A percentile compares a stretch with the other conserved stretches of the same genome.
Evolutionary conservation across 1,140 invertebrate species (phyloP).

Genomic region (Drosophila melanica): DNA sequence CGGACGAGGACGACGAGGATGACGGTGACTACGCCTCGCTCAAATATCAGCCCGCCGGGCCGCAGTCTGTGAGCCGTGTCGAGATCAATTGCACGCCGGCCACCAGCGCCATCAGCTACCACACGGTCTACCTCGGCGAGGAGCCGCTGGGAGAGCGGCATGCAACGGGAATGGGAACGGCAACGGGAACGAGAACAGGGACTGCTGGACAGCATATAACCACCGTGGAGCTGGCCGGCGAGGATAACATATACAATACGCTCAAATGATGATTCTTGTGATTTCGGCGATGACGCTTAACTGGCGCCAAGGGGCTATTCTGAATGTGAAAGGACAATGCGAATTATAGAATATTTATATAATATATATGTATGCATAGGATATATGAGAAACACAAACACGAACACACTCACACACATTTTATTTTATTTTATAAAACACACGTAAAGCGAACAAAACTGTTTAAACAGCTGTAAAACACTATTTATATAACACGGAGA

Average conservation of each 20-base stretch:
- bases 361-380: conserved; percentile 8
- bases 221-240: conserved; percentile 71
- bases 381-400: neutral
- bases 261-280: conserved; percentile 84
- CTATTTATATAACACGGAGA: conserved; percentile 14
- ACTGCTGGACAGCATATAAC: conserved; percentile 54
- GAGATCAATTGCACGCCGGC: conserved; percentile 70
- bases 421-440: conserved; percentile 48
- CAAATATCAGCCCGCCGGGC: conserved; percentile 59
- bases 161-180: neutral
- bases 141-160: conserved; percentile 71
- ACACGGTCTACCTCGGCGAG: conserved; percentile 77
- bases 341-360: conserved; percentile 24
- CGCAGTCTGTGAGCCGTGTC: conserved; percentile 75
- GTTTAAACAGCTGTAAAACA: conserved; percentile 19
- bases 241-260: conserved; percentile 83
- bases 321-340: conserved; percentile 41
- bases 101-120: conserved; percentile 73
- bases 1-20: conserved; percentile 36
- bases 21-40: conserved; percentile 81
- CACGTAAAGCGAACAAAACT: conserved; percentile 32
- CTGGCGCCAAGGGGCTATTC: conserved; percentile 72
- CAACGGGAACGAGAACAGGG: neutral
- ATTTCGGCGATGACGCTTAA: conserved; percentile 77
- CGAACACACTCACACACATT: conserved; percentile 2